Conservation (phyloP, 2,888 invertebrate species). For the Lysandra bellargus region DNA sequence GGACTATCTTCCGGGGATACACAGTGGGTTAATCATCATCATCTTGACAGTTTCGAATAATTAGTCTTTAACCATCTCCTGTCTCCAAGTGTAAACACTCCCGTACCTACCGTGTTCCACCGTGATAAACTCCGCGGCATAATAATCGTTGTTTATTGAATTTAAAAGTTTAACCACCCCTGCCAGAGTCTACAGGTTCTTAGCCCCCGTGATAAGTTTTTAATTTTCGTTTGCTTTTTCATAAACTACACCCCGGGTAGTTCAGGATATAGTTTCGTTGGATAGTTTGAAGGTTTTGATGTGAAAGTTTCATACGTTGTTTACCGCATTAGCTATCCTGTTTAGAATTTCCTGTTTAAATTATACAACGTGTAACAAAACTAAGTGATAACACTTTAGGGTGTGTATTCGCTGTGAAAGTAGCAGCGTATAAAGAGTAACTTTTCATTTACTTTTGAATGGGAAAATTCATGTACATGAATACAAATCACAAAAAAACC, state of each 20-base stretch:
- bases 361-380: not conserved
- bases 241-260: slow-evolving; percentile 7
- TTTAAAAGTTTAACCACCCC: slow-evolving; percentile 6
- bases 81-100: not conserved
- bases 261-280: not conserved
- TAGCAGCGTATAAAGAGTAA: no score
- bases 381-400: no score
- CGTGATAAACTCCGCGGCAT: slow-evolving; percentile 26
- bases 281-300: slow-evolving; percentile 11
- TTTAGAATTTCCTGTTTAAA: not conserved
- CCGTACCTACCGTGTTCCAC: slow-evolving; percentile 7
- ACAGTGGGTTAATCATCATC: no score
- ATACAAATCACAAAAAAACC: no score
- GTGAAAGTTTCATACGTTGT: not conserved
- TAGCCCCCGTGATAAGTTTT: slow-evolving; percentile 14
- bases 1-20: no score
- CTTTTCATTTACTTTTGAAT: no score
- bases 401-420: no score
- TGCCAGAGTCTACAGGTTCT: not conserved
- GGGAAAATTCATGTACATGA: no score
- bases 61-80: no score
- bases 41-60: no score
- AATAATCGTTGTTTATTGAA: slow-evolving; percentile 30
- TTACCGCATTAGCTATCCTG: not conserved
- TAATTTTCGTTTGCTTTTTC: slow-evolving; percentile 19